These are phyloP conservation scores for Melanaphis sacchari DNA, from an alignment of 1,140 invertebrate genomes.

Conservation along the genomic window DNA sequence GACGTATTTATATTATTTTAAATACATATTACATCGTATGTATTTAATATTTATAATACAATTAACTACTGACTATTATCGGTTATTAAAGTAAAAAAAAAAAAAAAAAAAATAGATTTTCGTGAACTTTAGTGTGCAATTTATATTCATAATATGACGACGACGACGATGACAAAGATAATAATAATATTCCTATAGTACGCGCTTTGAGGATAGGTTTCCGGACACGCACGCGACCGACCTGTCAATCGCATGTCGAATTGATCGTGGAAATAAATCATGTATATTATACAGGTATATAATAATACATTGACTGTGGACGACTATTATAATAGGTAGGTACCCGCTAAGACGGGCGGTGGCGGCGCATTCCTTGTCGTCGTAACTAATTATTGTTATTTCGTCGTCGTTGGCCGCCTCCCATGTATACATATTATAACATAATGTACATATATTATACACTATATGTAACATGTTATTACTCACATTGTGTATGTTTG, in stretches of 20 bases:
- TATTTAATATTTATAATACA: background rate
- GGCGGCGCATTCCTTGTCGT: slow-evolving; percentile 6
- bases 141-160: background rate
- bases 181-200: background rate
- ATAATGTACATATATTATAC: background rate
- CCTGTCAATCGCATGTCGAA: slow-evolving; percentile 35
- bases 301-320: background rate
- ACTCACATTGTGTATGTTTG: background rate
- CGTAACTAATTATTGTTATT: slow-evolving; percentile 29
- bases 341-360: slow-evolving; percentile 3
- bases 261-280: background rate
- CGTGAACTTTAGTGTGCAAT: background rate
- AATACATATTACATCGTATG: background rate
- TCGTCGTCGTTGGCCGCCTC: slow-evolving; percentile 28
- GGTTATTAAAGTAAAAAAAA: background rate
- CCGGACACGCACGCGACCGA: slow-evolving; percentile 35
- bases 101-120: background rate
- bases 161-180: background rate
- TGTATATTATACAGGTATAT: background rate
- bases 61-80: background rate
- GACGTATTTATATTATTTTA: background rate
- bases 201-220: background rate
- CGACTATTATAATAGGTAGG: background rate
- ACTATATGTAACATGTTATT: background rate
- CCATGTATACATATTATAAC: background rate